A percentile compares a stretch with the other conserved stretches of the same genome.
phyloP scores from a whole-genome alignment of 2,888 invertebrate genomes.

The Drosophila colorata region DNA sequence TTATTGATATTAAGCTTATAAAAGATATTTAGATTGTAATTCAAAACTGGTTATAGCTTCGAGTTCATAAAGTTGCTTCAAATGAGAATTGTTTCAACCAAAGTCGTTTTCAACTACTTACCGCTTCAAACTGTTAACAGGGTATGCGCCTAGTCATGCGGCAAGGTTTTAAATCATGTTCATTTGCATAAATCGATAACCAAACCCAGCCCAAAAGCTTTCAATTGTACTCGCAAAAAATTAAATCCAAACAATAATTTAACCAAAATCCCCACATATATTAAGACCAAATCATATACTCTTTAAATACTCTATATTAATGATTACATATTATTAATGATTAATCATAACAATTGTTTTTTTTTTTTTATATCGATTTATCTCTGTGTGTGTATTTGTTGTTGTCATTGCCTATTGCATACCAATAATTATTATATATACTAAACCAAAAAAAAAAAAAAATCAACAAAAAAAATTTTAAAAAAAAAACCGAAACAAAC shows the following conservation, averaged over 20 bases:
- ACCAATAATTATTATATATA: constrained; percentile 61
- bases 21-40: background rate
- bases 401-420: constrained; percentile 76
- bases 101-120: background rate
- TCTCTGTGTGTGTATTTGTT: constrained; percentile 74
- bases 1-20: too few species aligned
- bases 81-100: too few species aligned
- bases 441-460: constrained; percentile 42
- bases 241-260: background rate
- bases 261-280: constrained; percentile 12
- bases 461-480: constrained; percentile 34
- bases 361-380: constrained; percentile 65
- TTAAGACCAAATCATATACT: constrained; percentile 30
- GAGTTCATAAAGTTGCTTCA: background rate
- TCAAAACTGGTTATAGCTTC: background rate
- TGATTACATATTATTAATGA: constrained; percentile 70
- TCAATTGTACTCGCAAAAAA: too few species aligned
- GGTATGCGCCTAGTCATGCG: constrained; percentile 27
- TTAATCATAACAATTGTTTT: constrained; percentile 73
- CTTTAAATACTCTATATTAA: constrained; percentile 55
- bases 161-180: constrained; percentile 1
- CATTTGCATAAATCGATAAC: constrained; percentile 4
- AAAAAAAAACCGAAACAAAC: constrained; percentile 54
- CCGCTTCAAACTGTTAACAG: constrained; percentile 11
- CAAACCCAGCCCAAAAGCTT: background rate